A percentile compares a stretch with the other conserved stretches of the same genome.
phyloP scores from a whole-genome alignment of 2,888 invertebrate genomes.

The Hylaea fasciaria region DNA sequence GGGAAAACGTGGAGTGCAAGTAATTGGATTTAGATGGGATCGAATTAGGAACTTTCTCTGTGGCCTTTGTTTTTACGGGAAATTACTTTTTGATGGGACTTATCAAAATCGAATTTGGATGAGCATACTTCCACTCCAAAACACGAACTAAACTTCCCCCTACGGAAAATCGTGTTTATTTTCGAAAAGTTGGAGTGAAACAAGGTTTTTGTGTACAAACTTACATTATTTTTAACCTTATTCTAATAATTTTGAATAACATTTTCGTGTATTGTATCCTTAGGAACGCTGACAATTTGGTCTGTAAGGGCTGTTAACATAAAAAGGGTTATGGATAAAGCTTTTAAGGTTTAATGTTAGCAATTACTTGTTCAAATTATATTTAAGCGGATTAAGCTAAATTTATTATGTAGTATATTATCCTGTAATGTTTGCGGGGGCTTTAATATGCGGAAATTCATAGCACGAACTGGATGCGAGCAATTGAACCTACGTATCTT shows the following conservation, averaged over 20 bases:
- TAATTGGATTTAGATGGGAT: constrained; percentile 83
- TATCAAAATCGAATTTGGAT: constrained; percentile 76
- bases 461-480: neutral
- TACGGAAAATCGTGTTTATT: constrained; percentile 41
- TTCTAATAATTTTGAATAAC: too few relatives aligned
- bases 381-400: constrained; percentile 47
- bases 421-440: constrained; percentile 32
- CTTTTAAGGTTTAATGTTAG: constrained; percentile 60
- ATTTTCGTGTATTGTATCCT: too few relatives aligned
- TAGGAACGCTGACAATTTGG: constrained; percentile 57
- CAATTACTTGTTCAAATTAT: constrained; percentile 58
- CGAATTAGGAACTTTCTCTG: constrained; percentile 77
- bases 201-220: constrained; percentile 44
- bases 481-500: constrained; percentile 4
- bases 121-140: constrained; percentile 30
- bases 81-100: constrained; percentile 79
- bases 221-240: too few relatives aligned
- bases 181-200: constrained; percentile 39
- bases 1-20: constrained; percentile 65
- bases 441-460: constrained; percentile 38
- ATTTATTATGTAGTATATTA: constrained; percentile 46
- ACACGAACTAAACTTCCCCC: constrained; percentile 42
- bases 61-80: constrained; percentile 73
- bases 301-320: constrained; percentile 52
- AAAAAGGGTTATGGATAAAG: constrained; percentile 56